Evolutionary conservation across 2,888 invertebrate genomes (phyloP).

Genomic region (Hymenopus coronatus): DNA sequence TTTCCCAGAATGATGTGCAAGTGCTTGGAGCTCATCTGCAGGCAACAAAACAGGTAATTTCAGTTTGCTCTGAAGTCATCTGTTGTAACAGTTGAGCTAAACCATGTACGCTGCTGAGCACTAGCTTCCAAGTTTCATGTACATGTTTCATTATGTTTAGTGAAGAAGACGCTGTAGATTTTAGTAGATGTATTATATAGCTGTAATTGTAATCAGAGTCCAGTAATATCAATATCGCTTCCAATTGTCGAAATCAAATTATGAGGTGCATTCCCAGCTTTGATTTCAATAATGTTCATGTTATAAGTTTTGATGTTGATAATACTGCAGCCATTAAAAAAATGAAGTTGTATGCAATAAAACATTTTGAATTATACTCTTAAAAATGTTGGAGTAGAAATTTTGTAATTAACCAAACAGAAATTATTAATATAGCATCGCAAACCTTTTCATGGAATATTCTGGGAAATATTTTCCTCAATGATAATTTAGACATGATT

Average conservation of each 20-base stretch:
- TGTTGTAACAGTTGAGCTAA: not conserved
- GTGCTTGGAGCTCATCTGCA: constrained; percentile 4
- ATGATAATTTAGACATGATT: not conserved
- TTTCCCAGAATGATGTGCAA: constrained; percentile 27
- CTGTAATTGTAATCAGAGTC: constrained; percentile 1
- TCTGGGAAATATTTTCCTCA: constrained; percentile 28
- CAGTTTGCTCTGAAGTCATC: not conserved
- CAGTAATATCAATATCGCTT: constrained; percentile 7
- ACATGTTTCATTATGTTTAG: constrained; percentile 9
- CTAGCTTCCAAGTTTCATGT: not conserved
- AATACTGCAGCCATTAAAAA: not conserved
- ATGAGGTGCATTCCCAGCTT: not conserved
- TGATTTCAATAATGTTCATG: not conserved
- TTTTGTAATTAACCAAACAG: not conserved
- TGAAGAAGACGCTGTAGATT: constrained; percentile 1
- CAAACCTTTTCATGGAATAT: constrained; percentile 7
- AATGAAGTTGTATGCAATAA: not conserved
- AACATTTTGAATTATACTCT: not conserved
- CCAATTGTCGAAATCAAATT: not conserved
- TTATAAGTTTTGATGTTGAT: not conserved
- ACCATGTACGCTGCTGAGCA: not conserved
- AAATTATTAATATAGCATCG: not conserved
- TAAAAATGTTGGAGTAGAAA: not conserved
- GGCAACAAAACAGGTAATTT: not conserved
- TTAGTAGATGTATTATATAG: constrained; percentile 11